Evolutionary conservation across 92 coral and sea anemone species (phyloP), one percentile per base, ranked within the genome.

Genomic region (Bergia puertoricense): DNA sequence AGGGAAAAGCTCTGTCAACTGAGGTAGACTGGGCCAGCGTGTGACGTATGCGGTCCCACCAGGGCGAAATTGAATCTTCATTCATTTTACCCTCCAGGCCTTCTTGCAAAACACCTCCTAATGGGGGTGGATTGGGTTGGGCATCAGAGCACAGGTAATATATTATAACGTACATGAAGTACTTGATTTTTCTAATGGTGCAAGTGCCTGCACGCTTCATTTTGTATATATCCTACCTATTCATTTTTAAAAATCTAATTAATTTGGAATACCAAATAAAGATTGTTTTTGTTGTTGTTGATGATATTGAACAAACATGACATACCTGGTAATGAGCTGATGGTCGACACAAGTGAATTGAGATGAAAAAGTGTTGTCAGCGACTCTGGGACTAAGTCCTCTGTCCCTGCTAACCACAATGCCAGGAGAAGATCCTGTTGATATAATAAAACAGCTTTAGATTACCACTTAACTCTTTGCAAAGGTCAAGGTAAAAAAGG

Each of bases 1-100:
- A 79, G 51, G 95, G 84, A 76, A 97, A 78, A 14, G 98, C 96
- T 54, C 95, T 91, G 44, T 91, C 88, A 22, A 94, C 93, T 4
- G 94, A 92, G 57, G 96, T 88, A 56, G 99, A 97, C 93, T 97
- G 96, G 82, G 97, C 97, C 44, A 97, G 94, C 82, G 91, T 75
- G 77, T 92, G 96, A 72, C 99, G 98, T 66, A 95, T 85, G 48
- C 76, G 93, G 75, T 95, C 96, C 99, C 98, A 97, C 99, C 99
- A 97, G 1, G 96, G 94, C n/a, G 99, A 94, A 39, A 95, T 89
- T 37, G 89, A 74, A 54, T 93, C 86, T 78, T 92, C 97, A 54
- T 84, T 89, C 62, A 78, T 54, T 45, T 76, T 71, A 9, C 83
- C 76, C 39, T 87, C 85, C 6, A 87, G 79, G 85, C 89, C 72